Percentiles rank a stretch among this genome's conserved stretches.
Evolutionary conservation across 2,797 vertebrate species (phyloP).

Genomic region (Leptodactylus fallax): DNA sequence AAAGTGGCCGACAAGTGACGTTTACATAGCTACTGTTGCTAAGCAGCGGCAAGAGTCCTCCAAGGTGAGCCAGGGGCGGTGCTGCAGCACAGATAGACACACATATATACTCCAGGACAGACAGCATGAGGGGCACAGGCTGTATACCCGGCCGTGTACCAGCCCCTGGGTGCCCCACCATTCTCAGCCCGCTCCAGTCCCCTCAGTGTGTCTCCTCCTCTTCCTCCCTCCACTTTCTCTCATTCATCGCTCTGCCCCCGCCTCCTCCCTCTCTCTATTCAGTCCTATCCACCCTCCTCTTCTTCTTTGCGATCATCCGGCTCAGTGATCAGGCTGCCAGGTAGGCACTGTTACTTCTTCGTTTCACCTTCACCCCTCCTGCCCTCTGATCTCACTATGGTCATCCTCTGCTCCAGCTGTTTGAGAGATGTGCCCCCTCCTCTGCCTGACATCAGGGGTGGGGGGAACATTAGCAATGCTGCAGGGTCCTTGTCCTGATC

Average conservation of each 20-base stretch:
- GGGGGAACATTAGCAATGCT: neutral
- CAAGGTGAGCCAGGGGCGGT: neutral
- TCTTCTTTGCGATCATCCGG: slow-evolving; percentile 41
- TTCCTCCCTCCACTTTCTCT: slow-evolving; percentile 30
- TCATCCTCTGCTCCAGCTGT: neutral
- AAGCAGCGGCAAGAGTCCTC: neutral
- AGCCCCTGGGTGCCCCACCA: neutral
- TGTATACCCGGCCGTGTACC: neutral
- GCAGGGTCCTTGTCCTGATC: neutral
- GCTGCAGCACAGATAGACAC: neutral
- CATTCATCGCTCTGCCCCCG: slow-evolving; percentile 53
- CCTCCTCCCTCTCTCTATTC: slow-evolving; percentile 44
- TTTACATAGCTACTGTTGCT: slow-evolving; percentile 47
- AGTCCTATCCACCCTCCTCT: slow-evolving; percentile 8
- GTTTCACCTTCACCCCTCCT: neutral
- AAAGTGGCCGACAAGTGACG: slow-evolving; percentile 15
- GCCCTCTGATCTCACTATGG: no score
- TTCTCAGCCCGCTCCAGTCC: neutral
- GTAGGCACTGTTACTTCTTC: slow-evolving; percentile 31
- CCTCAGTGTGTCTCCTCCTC: slow-evolving; percentile 36
- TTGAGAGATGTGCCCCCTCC: no score
- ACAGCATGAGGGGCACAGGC: neutral
- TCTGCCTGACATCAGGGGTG: no score
- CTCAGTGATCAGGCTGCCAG: slow-evolving; percentile 55
- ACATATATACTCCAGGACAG: no score